Evolutionary conservation across 2,888 invertebrate species (phyloP).

Genomic region (Synanthedon formicaeformis): DNA sequence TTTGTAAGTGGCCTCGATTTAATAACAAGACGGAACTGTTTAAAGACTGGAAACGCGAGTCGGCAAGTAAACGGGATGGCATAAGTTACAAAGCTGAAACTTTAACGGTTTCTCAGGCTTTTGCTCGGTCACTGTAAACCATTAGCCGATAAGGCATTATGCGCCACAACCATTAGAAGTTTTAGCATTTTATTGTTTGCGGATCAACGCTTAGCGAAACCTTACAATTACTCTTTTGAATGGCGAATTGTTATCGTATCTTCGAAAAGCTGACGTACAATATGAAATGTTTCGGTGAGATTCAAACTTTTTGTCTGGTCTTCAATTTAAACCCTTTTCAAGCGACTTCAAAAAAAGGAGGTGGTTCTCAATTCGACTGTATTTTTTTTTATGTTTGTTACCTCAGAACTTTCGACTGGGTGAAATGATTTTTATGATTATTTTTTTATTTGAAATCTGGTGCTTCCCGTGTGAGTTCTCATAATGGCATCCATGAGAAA

Average conservation of each 20-base stretch:
- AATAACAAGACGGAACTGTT: neutral
- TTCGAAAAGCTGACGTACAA: conserved; percentile 11
- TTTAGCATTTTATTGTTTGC: conserved; percentile 47
- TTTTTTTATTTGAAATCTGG: too few relatives aligned
- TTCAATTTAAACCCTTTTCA: neutral
- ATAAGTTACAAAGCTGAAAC: conserved; percentile 39
- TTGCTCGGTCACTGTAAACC: conserved; percentile 47
- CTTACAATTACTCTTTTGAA: conserved; percentile 35
- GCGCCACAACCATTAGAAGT: conserved; percentile 30
- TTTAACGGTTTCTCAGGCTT: conserved; percentile 28
- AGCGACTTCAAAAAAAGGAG: too few relatives aligned
- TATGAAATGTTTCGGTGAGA: neutral
- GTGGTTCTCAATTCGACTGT: too few relatives aligned
- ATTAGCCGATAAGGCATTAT: conserved; percentile 45
- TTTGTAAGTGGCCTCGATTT: neutral
- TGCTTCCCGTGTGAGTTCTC: too few relatives aligned
- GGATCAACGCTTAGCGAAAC: conserved; percentile 25
- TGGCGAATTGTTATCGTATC: conserved; percentile 18
- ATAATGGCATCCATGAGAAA: too few relatives aligned
- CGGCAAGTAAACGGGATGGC: conserved; percentile 23
- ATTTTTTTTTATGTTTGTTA: too few relatives aligned
- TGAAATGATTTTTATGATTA: too few relatives aligned
- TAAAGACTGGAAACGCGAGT: conserved; percentile 15
- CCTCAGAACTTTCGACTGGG: too few relatives aligned
- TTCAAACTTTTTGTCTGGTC: neutral